Conservation (phyloP, 2,113 vertebrate genomes). For the Oophaga pumilio region DNA sequence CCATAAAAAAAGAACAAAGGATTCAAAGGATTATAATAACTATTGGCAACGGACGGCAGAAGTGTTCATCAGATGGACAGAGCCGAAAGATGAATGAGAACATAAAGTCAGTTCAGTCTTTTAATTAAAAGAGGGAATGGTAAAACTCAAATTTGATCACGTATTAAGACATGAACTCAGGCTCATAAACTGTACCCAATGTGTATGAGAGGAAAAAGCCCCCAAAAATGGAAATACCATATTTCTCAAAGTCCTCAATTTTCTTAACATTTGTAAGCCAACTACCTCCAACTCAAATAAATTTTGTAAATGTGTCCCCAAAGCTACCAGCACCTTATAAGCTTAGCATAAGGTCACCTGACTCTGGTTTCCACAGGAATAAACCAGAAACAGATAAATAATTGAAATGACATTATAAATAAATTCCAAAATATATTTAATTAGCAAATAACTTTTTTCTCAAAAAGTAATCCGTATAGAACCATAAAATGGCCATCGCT, state of each 20-base stretch:
- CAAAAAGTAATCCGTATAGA: too few species aligned
- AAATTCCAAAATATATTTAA: too few species aligned
- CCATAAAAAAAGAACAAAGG: constrained; percentile 18
- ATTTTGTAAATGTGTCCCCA: too few species aligned
- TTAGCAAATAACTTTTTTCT: too few species aligned
- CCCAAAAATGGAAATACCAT: background rate
- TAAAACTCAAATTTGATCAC: background rate
- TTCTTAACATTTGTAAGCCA: too few species aligned
- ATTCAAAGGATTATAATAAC: constrained; percentile 12
- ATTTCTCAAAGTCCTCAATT: background rate
- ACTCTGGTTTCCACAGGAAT: too few species aligned
- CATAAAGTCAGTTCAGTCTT: constrained; percentile 10
- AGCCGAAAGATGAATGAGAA: background rate
- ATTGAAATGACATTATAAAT: too few species aligned
- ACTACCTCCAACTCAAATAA: too few species aligned
- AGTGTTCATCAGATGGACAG: background rate
- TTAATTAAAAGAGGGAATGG: constrained; percentile 25
- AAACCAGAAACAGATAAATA: too few species aligned
- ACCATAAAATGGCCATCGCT: too few species aligned
- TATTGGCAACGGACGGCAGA: constrained; percentile 6
- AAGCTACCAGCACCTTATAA: too few species aligned
- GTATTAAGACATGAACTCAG: background rate
- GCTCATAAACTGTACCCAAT: background rate
- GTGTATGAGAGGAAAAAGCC: background rate
- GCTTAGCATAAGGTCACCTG: too few species aligned